Conservation (phyloP, 2,888 invertebrate genomes). For the Tipula lateralis region DNA sequence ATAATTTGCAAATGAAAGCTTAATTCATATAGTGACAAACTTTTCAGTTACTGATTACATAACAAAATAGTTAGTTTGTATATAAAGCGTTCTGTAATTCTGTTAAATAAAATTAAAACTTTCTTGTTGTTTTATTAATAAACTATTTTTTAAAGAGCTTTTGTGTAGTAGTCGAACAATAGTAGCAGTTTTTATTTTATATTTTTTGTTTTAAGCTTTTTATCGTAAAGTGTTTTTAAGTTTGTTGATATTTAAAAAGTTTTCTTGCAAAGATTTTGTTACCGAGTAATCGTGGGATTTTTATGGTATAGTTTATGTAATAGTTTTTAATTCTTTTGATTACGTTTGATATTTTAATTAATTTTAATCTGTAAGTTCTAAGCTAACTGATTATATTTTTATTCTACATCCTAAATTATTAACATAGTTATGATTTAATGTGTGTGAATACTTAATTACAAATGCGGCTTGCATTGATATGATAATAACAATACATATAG, state of each 20-base stretch:
- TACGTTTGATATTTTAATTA: neutral
- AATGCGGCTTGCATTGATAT: too few species aligned
- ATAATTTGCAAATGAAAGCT: neutral
- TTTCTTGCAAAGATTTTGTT: neutral
- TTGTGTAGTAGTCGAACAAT: neutral
- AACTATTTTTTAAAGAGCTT: neutral
- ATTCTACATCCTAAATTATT: too few species aligned
- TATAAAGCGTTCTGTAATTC: neutral
- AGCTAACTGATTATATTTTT: too few species aligned
- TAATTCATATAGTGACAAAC: neutral
- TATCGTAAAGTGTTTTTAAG: neutral
- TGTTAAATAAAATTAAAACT: neutral
- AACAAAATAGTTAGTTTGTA: neutral
- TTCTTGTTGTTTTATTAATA: neutral
- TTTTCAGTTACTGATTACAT: neutral
- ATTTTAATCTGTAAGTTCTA: too few species aligned
- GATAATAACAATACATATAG: too few species aligned
- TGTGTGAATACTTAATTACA: too few species aligned
- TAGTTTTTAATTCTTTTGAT: neutral
- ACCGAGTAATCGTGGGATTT: neutral
- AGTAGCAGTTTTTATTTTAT: neutral
- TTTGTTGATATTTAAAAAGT: neutral
- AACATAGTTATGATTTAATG: too few species aligned
- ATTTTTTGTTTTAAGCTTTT: too few species aligned
- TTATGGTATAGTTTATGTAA: neutral